Base-by-base conservation (phyloP, 2,113 vertebrate genomes). In the Hemicordylus capensis region DNA sequence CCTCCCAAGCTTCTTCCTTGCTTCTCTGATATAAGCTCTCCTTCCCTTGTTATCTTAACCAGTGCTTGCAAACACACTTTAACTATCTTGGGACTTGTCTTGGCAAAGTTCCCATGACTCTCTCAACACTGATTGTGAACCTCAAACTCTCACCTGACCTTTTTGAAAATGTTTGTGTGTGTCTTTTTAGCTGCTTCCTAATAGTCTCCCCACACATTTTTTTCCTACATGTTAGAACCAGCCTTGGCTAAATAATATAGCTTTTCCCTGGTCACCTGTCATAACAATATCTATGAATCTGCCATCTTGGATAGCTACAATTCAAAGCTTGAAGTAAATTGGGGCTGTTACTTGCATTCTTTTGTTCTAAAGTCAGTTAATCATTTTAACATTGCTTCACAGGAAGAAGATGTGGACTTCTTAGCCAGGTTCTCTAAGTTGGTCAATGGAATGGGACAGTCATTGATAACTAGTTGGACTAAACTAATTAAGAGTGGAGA, bases 321-420 rank as follows among this genome's bases (percentile, higher is more conserved):
- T 39, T 19, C 28, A 17, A n/a, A 74, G 31, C 4, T 6, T 59
- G 2, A 14, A 72, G 14, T 59, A 37, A 19, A 39, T 39, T 39
- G n/a, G 6, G 63, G 8, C 7, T 10, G 31, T 48, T 64, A 48
- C 4, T n/a, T n/a, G n/a, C n/a, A 19, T 12, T 66, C 22, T n/a
- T 39, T 44, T 3, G 26, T 46, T 28, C 20, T 54, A 54, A 54
- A 17, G 51, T 54, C 10, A 54, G 39, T 20, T 63, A 24, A 81
- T 48, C 6, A 6, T n/a, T 59, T 73, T 28, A 26, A 31, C n/a
- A n/a, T 46, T 48, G 14, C 92, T 48, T 90, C 92, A 24, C 85
- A 99, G 99, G 98, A 99, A 93, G 99, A 99, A 93, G 98, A 99
- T 89, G 98, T 99, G 91, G 99, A 99, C 96, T 99, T 99, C 93